Percentiles rank a stretch among this genome's conserved stretches.
Evolutionary conservation across 1,140 invertebrate species (phyloP).

Genomic region (Nomia melanderi): DNA sequence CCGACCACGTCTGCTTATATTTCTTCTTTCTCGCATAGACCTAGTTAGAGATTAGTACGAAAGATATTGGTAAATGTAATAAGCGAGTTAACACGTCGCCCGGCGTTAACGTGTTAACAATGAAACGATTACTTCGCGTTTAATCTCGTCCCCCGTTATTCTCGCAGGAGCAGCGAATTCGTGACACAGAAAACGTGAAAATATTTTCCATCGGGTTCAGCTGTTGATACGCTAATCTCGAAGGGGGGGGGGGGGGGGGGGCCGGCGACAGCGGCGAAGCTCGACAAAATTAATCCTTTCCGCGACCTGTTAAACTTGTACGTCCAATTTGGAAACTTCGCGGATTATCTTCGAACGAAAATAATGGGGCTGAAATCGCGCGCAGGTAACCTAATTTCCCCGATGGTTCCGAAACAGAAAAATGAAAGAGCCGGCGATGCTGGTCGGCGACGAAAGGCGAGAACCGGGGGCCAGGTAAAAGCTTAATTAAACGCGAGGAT

Average conservation of each 20-base stretch:
- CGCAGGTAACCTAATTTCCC: not conserved
- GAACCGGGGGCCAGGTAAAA: not conserved
- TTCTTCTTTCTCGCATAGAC: too few relatives aligned
- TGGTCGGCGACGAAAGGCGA: not conserved
- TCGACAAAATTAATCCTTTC: not conserved
- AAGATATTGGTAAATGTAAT: too few relatives aligned
- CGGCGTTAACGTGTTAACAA: too few relatives aligned
- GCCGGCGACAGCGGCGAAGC: not conserved
- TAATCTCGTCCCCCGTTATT: too few relatives aligned
- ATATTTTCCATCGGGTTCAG: not conserved
- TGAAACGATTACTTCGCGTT: too few relatives aligned
- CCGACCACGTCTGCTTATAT: too few relatives aligned
- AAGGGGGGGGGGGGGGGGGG: too few relatives aligned
- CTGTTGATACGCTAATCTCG: not conserved
- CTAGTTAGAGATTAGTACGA: too few relatives aligned
- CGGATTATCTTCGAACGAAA: not conserved
- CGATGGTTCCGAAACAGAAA: not conserved
- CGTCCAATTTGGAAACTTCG: not conserved
- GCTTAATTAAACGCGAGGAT: conserved; percentile 13
- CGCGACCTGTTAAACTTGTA: not conserved
- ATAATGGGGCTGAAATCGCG: not conserved
- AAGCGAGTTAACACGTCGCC: too few relatives aligned
- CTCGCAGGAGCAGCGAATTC: too few relatives aligned
- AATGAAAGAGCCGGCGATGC: not conserved
- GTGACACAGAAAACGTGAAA: not conserved